Percentiles rank a stretch among this genome's conserved stretches.
Conservation (phyloP, 1,140 invertebrate genomes). For the Listronotus bonariensis region DNA sequence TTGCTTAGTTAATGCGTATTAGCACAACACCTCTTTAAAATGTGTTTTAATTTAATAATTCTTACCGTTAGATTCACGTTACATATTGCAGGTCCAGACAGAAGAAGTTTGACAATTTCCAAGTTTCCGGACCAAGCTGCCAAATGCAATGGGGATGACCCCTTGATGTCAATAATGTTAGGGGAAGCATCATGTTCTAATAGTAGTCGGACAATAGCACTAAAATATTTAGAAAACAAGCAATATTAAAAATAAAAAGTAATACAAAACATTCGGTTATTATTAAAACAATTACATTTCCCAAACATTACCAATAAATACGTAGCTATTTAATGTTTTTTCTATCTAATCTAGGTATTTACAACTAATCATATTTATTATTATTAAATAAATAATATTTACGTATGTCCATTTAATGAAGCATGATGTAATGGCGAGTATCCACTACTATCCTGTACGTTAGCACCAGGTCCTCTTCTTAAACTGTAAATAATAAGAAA, state of each 20-base stretch:
- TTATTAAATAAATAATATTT: conserved; percentile 54
- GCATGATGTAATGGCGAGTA: conserved; percentile 95
- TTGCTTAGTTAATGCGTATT: no score
- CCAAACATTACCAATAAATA: no score
- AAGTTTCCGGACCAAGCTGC: conserved; percentile 88
- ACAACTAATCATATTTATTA: no score
- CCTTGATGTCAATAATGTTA: conserved; percentile 82
- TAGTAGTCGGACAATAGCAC: conserved; percentile 85
- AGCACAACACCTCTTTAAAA: no score
- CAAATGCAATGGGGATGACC: conserved; percentile 85
- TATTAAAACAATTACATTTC: no score
- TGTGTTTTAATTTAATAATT: no score
- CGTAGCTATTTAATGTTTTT: no score
- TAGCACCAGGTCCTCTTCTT: conserved; percentile 84
- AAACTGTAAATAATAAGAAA: conserved; percentile 70
- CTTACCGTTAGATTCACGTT: conserved; percentile 82
- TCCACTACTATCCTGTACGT: conserved; percentile 91
- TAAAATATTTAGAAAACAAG: conserved; percentile 53
- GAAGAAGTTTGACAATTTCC: conserved; percentile 78
- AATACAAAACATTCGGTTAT: no score
- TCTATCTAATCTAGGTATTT: no score
- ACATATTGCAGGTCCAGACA: conserved; percentile 75
- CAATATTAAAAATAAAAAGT: not conserved
- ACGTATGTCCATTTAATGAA: conserved; percentile 91
- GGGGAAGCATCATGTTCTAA: conserved; percentile 87